Evolutionary conservation across 2,113 vertebrate species (phyloP), one percentile per base, ranked within the genome.

Genomic region (Pseudopodoces humilis): DNA sequence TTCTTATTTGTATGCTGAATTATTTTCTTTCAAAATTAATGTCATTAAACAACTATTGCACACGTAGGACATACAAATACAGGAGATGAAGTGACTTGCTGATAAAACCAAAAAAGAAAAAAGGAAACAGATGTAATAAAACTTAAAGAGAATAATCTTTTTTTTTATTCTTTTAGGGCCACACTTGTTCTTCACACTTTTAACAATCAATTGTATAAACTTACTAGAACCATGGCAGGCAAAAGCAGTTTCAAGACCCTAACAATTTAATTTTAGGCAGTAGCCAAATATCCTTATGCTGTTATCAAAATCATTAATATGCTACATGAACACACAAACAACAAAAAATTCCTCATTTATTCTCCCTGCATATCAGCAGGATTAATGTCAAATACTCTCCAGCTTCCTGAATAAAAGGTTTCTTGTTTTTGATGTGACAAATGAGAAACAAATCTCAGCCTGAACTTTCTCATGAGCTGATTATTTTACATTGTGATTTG

Each of bases 351-450:
- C 82, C 55, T 91, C 87, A 85, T 94, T 89, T 95, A 87, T 91
- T 94, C 93, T 87, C 50, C 50, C 74, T 50, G 74, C 89, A 72
- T 79, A 94, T 69, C 33, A 7, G 62, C 70, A 80, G 85, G 91
- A 95, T 97, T 95, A 96, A 83, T 83, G 84, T 87, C 94, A 95
- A 92, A 92, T 70, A 14, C 59, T 93, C 59, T 80, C 43, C 82
- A 95, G 75, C 70, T 96, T 92, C 53, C 71, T 16, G 52, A 91
- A 85, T 79, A 95, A 88, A 87, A 84, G 18, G 50, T 67, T 94
- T 86, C 90, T 88, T 91, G 70, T 43, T 95, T 93, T 91, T 78
- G 58, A 87, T 92, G 43, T 95, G 90, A 95, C 72, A 96, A 97
- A 94, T 60, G 77, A 94, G 83, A 87, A 95, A 92, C 50, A 91